phyloP scores from a whole-genome alignment of 1,140 invertebrate species.

The Cecropterus lyciades region DNA sequence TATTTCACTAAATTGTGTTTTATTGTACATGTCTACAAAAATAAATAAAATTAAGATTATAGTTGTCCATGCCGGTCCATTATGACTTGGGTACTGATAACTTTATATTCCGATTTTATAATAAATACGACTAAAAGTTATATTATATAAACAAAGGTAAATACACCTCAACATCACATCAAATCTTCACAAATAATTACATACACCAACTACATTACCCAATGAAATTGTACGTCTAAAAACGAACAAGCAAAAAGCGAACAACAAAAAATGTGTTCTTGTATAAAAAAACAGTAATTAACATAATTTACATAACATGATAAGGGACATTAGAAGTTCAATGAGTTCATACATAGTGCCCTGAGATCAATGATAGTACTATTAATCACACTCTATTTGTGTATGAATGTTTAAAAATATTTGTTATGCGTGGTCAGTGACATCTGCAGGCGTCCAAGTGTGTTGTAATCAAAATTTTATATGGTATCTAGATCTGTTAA shows the following conservation, averaged over 20 bases:
- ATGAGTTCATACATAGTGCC: not conserved
- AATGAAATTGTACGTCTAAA: not conserved
- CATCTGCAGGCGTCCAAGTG: not conserved
- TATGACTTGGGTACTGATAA: too few species aligned
- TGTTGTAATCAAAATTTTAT: constrained; percentile 2
- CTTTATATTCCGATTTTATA: too few species aligned
- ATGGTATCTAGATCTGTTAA: not conserved
- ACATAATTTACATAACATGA: constrained; percentile 20
- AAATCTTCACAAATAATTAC: too few species aligned
- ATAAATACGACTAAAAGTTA: too few species aligned
- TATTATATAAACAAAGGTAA: too few species aligned
- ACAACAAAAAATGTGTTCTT: constrained; percentile 1
- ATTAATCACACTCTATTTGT: constrained; percentile 19
- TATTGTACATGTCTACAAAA: too few species aligned
- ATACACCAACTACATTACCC: too few species aligned
- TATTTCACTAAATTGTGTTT: too few species aligned
- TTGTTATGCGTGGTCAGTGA: constrained; percentile 22
- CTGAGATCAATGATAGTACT: constrained; percentile 2
- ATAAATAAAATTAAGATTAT: too few species aligned
- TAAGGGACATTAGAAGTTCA: constrained; percentile 2
- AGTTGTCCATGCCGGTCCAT: too few species aligned
- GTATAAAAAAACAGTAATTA: constrained; percentile 2
- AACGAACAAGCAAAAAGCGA: constrained; percentile 1
- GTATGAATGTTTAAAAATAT: constrained; percentile 2
- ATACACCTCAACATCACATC: too few species aligned